These are phyloP conservation scores for Leptobrachium leishanense DNA, from an alignment of 2,113 vertebrate genomes.

Conservation along the genomic window DNA sequence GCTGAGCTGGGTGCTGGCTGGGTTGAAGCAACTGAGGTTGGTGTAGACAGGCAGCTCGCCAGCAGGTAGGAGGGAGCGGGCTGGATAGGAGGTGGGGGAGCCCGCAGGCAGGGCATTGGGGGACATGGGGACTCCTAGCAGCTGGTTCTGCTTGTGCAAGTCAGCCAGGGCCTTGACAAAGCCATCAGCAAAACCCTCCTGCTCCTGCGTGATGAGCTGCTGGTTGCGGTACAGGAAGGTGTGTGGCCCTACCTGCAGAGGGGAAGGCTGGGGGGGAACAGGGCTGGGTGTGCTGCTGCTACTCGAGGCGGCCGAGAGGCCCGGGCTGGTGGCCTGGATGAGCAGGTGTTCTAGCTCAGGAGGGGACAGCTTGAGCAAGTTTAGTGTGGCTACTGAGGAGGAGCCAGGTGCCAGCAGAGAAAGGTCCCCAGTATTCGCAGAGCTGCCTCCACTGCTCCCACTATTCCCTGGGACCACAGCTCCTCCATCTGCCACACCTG, in stretches of 20 bases:
- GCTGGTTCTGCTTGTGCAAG: slow-evolving; percentile 74
- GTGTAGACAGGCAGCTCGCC: slow-evolving; percentile 68
- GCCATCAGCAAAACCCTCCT: slow-evolving; percentile 71
- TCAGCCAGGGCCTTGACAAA: slow-evolving; percentile 74
- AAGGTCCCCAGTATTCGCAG: background rate
- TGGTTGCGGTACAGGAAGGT: slow-evolving; percentile 67
- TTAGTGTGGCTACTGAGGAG: slow-evolving; percentile 23
- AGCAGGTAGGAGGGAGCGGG: slow-evolving; percentile 51
- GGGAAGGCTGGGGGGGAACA: background rate
- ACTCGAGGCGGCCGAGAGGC: slow-evolving; percentile 21
- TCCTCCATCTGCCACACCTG: slow-evolving; percentile 15
- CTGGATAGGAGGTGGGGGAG: slow-evolving; percentile 51
- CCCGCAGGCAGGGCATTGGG: slow-evolving; percentile 56
- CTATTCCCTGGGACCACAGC: slow-evolving; percentile 1
- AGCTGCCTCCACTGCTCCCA: background rate
- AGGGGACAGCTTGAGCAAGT: slow-evolving; percentile 38
- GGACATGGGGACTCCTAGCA: slow-evolving; percentile 62
- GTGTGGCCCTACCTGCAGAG: slow-evolving; percentile 2
- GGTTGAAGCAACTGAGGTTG: slow-evolving; percentile 65
- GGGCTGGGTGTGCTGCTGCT: background rate
- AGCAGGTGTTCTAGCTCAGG: slow-evolving; percentile 40
- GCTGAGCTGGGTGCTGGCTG: slow-evolving; percentile 52
- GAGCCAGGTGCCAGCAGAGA: slow-evolving; percentile 23
- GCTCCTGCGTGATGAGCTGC: slow-evolving; percentile 65
- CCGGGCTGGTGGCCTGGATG: slow-evolving; percentile 28